phyloP scores from a whole-genome alignment of 2,113 vertebrate species.

The Equus przewalskii region DNA sequence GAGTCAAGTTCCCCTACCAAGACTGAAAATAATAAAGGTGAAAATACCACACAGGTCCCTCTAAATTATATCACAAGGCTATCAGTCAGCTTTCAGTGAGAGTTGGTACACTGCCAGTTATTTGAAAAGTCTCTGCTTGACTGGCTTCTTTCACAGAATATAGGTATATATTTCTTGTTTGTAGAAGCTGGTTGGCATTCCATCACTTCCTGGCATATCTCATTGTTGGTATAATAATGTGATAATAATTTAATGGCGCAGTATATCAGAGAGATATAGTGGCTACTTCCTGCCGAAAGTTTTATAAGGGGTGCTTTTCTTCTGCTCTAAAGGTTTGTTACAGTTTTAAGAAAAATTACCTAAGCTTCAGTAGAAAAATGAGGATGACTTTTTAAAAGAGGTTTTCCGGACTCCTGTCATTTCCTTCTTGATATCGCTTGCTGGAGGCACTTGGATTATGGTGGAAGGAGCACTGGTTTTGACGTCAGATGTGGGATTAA shows the following conservation, averaged over 20 bases:
- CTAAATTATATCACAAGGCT: slow-evolving; percentile 75
- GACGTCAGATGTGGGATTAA: background rate
- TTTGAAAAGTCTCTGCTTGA: slow-evolving; percentile 69
- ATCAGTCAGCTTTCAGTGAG: slow-evolving; percentile 73
- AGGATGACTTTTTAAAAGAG: slow-evolving; percentile 32
- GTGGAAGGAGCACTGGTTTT: background rate
- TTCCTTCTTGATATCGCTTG: slow-evolving; percentile 1
- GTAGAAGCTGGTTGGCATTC: slow-evolving; percentile 62
- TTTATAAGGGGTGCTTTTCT: slow-evolving; percentile 45
- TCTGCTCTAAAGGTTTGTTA: slow-evolving; percentile 11
- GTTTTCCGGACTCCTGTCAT: background rate
- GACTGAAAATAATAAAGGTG: slow-evolving; percentile 69
- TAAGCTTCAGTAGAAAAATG: background rate
- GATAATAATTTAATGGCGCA: slow-evolving; percentile 79
- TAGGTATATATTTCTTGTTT: slow-evolving; percentile 80
- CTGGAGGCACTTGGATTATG: background rate
- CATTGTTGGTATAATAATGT: slow-evolving; percentile 79
- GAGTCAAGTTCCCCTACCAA: background rate
- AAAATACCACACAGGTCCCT: background rate
- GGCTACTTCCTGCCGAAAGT: slow-evolving; percentile 69
- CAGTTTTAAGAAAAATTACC: slow-evolving; percentile 41
- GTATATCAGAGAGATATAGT: slow-evolving; percentile 64
- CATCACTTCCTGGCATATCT: slow-evolving; percentile 68
- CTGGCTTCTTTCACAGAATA: slow-evolving; percentile 51
- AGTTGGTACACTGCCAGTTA: slow-evolving; percentile 21